Evolutionary conservation across 2,888 invertebrate species (phyloP), one percentile per base, ranked within the genome.

Genomic region (Malthinus seriepunctatus): DNA sequence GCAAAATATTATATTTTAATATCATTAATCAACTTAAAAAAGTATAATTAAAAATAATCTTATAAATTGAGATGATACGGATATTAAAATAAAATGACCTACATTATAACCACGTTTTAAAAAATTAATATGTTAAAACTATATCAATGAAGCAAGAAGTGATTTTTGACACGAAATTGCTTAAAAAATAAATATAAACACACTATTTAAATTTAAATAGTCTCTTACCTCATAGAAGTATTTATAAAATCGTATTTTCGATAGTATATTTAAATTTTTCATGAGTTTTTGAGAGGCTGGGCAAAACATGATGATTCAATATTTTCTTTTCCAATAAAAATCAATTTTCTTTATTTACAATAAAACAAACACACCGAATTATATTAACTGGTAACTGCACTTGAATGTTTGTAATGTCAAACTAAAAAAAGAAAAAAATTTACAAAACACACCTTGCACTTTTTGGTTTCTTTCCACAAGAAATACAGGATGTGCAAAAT

Each of bases 181-280:
- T 12, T 9, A 42, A 42, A 42, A 42, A 11, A 12, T 11, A 42
- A 42, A 42, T 42, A 9, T 11, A 10, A 42, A 12, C 9, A 12
- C 9, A 42, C 11, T 14, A 11, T 6, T 10, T 10, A 3, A 3
- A 23, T 23, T 23, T 3, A 23, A 23, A 37, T 46, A 53, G 35
- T 10, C n/a, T 14, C 65, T 65, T 73, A 75, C 76, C 73, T 74
- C 73, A 71, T 76, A 76, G 7, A 73, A 69, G 59, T 72, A 73
- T 67, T 70, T 72, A 67, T 71, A 73, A 61, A 67, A 69, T 45
- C 69, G 67, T 45, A 76, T 67, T 66, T 72, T 73, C 3, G 72
- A 71, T 11, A 76, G 58, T 38, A 71, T 64, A 60, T 73, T 72
- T 35, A 74, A 63, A 32, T 69, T 68, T 51, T 75, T 74, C 8